Base-by-base conservation (phyloP, 2,888 invertebrate genomes). In the Silvanus unidentatus region DNA sequence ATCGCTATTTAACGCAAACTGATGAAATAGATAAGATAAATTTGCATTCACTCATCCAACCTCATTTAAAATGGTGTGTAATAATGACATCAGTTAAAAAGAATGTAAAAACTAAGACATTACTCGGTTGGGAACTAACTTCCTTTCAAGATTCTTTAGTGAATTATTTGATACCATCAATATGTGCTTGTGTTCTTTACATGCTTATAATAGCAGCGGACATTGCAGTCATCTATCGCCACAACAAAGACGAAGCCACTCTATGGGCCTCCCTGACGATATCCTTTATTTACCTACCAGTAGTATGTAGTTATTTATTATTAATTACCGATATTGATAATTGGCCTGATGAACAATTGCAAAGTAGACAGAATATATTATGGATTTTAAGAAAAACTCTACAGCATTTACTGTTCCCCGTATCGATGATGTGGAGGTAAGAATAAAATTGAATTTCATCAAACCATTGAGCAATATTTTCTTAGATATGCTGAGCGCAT, bases 401-500 rank as follows among this genome's bases (percentile, higher is more conserved):
- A 1, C 76, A 76, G 54, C 73, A 77, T 50, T 41, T 79, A 4
- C 71, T 77, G 43, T 81, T 80, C 64, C 81, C 81, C 14, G 63
- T 82, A 35, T 77, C 80, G 67, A 79, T 78, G 32, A 76, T 82
- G 59, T 80, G 81, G 70, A 81, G 81, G 81, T 81, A 64, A 54
- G 47, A 49, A 32, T 5, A 32, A n/a, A n/a, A 5, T n/a, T 5
- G 6, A n/a, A 22, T 22, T 22, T 22, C 4, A 5, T 8, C 22
- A 22, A 45, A 28, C 22, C 15, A 32, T 28, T 14, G 29, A 29
- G 10, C 39, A 43, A 12, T 4, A 42, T 49, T 47, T 52, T 65
- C 69, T 40, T 62, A 87, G 88, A 67, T 85, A 81, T 59, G 79
- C 82, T 39, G 79, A 80, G 60, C 78, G 81, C 52, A 79, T 88